Evolutionary conservation across 1,140 invertebrate species (phyloP), one percentile per base, ranked within the genome.

Genomic region (Acromyrmex echinatior): DNA sequence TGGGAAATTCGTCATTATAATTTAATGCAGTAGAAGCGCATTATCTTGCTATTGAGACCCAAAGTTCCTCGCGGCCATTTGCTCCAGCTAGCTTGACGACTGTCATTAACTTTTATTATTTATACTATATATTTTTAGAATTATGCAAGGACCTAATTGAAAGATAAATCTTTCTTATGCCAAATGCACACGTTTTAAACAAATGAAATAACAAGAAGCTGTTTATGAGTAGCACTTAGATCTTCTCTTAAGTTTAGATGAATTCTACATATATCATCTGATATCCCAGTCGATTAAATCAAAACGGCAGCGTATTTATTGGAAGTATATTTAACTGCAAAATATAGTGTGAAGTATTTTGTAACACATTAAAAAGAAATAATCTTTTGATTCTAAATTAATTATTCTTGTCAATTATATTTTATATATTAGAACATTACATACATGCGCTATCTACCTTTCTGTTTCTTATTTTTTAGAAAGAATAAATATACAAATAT

Each of bases 141-240:
- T 90, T 90, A 90, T 84, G 88, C 85, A 74, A 90, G 76, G 49
- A 18, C 53, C 51, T 66, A 76, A 74, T 87, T 76, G 74, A 84
- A 82, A 90, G 73, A 31, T 60, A 87, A 68, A 65, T 58, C 62
- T 14, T 70, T 86, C 80, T 88, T 77, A 28, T 35, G n/a, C n/a
- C 45, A 68, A 73, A 18, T 68, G 21, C 14, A 56, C 21, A 68
- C 18, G 49, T 28, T 68, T 49, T 21, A 39, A 63, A 62, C 73
- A 58, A 73, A 60, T 31, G 53, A 45, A 80, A 63, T 65, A 87
- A 70, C 45, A 65, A 74, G 76, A 70, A 88, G 85, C 79, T 76
- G 71, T 16, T 35, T 60, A 63, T 16, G 51, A 65, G 63, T 49
- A 51, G n/a, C 0, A 39, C 1, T 39, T 56, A 35, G 49, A 66